phyloP scores from a whole-genome alignment of 2,888 invertebrate species.

The Saturnia pavonia region DNA sequence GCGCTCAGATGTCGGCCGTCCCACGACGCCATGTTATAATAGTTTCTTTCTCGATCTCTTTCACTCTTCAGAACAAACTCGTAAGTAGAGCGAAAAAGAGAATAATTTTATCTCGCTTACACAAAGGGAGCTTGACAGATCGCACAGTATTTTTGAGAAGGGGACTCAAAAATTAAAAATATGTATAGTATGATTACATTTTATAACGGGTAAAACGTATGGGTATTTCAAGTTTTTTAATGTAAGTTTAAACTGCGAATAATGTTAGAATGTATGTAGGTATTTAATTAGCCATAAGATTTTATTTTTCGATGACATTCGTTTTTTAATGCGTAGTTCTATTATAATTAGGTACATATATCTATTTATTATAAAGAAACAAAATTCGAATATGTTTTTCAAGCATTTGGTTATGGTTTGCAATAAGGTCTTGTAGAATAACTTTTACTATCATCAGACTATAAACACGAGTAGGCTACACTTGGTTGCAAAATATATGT shows the following conservation, averaged over 20 bases:
- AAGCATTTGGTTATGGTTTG: background rate
- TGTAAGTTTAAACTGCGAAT: too few species aligned
- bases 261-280: too few species aligned
- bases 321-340: too few species aligned
- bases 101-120: conserved; percentile 52
- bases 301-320: too few species aligned
- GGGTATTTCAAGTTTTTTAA: too few species aligned
- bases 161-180: conserved; percentile 67
- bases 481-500: too few species aligned
- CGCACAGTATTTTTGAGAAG: conserved; percentile 66
- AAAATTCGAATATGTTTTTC: background rate
- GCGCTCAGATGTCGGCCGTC: conserved; percentile 47
- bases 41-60: conserved; percentile 59
- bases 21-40: conserved; percentile 74
- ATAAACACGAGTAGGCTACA: too few species aligned
- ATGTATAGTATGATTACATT: conserved; percentile 38
- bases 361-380: background rate
- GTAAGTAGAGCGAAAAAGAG: conserved; percentile 43
- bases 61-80: conserved; percentile 38
- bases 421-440: too few species aligned
- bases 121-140: conserved; percentile 47
- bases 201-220: background rate
- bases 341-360: too few species aligned
- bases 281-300: too few species aligned
- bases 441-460: background rate